Base-by-base conservation (phyloP, 2,113 vertebrate species). In the Perca schrenkii region DNA sequence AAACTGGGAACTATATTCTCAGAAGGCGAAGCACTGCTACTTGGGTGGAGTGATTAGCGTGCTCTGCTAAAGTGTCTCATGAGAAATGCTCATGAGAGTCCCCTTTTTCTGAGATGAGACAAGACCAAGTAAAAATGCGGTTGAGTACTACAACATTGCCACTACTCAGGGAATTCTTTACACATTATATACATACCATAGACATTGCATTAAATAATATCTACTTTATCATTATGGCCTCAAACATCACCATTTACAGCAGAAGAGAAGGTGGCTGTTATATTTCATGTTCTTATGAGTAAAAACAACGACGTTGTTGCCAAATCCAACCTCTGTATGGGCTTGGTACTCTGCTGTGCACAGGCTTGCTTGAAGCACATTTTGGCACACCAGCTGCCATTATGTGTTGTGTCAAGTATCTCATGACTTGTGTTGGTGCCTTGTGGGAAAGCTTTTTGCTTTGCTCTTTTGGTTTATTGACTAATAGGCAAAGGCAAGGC, bases 331-430 rank as follows among this genome's bases (percentile, higher is more conserved):
- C 4, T 22, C 5, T 17, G 14, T 47, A 1, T 6, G 34, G 64
- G 74, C 52, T 75, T 14, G 65, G 15, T 62, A 0, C 58, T 46
- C 61, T 15, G 60, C 53, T 68, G 36, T 40, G 77, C 34, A 19
- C 60, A 54, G 74, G 36, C 74, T 74, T 25, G 79, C 64, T 60
- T 3, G 2, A 21, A n/a, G 16, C 14, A 0, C 1, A 22, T n/a
- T 56, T 46, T 72, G 63, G 47, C 84, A 56, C 19, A 36, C 1
- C 19, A 22, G 40, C 58, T 43, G 25, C 46, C 13, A n/a, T 50
- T 67, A 34, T 74, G 69, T 65, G 36, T 25, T 53, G 22, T 75
- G 52, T 69, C 8, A 46, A 74, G n/a, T 21, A 40, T 72, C 71
- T 63, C 65, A 60, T 82, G 66, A 79, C 64, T 64, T 50, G 4